A percentile compares a stretch with the other conserved stretches of the same genome.
Evolutionary conservation across 2,113 vertebrate genomes (phyloP).

Genomic region (Centrocercus urophasianus): DNA sequence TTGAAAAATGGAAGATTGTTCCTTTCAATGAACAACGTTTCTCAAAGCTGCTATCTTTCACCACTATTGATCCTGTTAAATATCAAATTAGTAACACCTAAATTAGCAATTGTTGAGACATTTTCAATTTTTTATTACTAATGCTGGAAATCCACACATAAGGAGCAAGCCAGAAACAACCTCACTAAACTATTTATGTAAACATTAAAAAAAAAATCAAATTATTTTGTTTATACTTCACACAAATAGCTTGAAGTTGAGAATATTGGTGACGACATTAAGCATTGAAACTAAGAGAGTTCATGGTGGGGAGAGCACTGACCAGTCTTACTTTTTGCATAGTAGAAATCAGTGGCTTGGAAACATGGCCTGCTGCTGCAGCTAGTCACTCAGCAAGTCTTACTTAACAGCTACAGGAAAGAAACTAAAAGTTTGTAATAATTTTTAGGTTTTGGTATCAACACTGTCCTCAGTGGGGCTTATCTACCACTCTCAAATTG

Average conservation of each 20-base stretch:
- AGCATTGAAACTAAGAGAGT: neutral
- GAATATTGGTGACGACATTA: neutral
- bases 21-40: neutral
- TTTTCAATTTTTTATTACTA: neutral
- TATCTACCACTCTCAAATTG: neutral
- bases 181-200: neutral
- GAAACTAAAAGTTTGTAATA: no score
- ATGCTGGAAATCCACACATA: neutral
- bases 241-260: neutral
- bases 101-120: neutral
- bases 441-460: neutral
- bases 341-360: neutral
- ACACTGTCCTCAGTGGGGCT: neutral
- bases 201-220: neutral
- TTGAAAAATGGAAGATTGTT: neutral
- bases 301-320: neutral
- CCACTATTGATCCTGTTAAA: neutral
- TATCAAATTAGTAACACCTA: neutral
- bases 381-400: neutral
- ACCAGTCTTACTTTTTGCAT: neutral
- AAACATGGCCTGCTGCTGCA: neutral
- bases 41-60: neutral
- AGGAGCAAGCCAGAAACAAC: neutral
- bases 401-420: neutral
- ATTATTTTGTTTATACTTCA: neutral